Percentiles rank a stretch among this genome's conserved stretches.
Evolutionary conservation across 2,113 vertebrate genomes (phyloP).

Genomic region (Microcebus ravelobensis): DNA sequence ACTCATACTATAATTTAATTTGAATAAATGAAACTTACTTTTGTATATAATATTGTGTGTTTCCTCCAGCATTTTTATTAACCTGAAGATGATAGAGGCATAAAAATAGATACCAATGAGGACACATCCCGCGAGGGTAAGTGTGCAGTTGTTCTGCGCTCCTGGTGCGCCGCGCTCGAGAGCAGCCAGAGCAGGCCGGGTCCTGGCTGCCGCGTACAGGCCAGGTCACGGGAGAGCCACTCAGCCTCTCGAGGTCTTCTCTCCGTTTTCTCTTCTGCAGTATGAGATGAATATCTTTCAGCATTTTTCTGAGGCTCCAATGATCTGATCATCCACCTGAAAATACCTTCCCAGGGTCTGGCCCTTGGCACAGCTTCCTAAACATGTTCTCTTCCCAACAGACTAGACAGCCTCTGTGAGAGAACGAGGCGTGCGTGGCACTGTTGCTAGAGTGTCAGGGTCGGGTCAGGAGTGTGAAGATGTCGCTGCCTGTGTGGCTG

Average conservation of each 20-base stretch:
- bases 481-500: no score
- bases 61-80: neutral
- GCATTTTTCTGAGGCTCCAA: rapidly evolving
- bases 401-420: rapidly evolving
- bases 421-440: rapidly evolving
- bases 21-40: conserved; percentile 81
- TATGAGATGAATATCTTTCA: rapidly evolving
- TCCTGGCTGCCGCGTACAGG: neutral
- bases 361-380: rapidly evolving
- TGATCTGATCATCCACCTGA: no score
- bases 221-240: rapidly evolving
- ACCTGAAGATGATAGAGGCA: neutral
- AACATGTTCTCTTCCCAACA: rapidly evolving
- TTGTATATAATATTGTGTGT: neutral
- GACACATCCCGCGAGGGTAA: rapidly evolving
- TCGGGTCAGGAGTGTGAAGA: rapidly evolving
- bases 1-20: conserved; percentile 73
- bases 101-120: neutral
- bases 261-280: neutral
- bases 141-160: rapidly evolving
- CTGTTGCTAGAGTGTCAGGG: rapidly evolving
- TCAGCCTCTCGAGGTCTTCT: neutral
- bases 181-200: rapidly evolving
- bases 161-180: neutral
- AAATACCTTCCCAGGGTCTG: rapidly evolving